A percentile compares a stretch with the other conserved stretches of the same genome.
These are phyloP conservation scores for Apostichopus japonicus DNA, from an alignment of 35 echinoderm and acorn worm genomes.

Conservation along the genomic window DNA sequence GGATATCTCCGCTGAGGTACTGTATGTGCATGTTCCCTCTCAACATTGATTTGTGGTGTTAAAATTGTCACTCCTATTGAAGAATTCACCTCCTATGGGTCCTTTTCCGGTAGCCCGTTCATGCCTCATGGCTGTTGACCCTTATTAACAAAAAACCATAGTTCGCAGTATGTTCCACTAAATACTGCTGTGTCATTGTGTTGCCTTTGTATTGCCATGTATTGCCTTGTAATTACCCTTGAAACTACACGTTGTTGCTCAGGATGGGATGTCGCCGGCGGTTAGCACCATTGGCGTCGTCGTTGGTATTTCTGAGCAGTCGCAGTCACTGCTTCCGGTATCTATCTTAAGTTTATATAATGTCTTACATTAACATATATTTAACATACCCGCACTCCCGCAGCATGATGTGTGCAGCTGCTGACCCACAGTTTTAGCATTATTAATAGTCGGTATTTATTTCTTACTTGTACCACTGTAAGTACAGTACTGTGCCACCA, in stretches of 20 bases:
- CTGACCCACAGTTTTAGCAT: no score
- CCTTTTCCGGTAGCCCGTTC: background rate
- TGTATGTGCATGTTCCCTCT: conserved; percentile 5
- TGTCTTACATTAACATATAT: background rate
- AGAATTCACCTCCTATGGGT: background rate
- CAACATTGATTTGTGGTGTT: background rate
- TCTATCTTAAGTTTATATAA: background rate
- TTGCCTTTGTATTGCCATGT: background rate
- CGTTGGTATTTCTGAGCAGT: background rate
- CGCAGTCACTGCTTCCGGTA: no score
- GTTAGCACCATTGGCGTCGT: conserved; percentile 4
- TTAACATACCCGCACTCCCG: no score
- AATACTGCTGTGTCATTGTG: no score
- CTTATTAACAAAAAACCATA: background rate
- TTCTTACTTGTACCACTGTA: no score
- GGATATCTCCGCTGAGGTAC: conserved; percentile 1
- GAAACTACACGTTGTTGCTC: background rate
- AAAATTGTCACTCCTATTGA: background rate
- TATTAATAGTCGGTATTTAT: no score
- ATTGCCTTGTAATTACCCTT: background rate
- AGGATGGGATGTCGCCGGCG: background rate
- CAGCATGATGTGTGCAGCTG: no score
- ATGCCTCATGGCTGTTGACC: conserved; percentile 47
- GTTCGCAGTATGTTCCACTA: background rate
- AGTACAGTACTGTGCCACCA: no score